Base-by-base conservation (phyloP, 2,113 vertebrate genomes). In the Lagopus leucura region DNA sequence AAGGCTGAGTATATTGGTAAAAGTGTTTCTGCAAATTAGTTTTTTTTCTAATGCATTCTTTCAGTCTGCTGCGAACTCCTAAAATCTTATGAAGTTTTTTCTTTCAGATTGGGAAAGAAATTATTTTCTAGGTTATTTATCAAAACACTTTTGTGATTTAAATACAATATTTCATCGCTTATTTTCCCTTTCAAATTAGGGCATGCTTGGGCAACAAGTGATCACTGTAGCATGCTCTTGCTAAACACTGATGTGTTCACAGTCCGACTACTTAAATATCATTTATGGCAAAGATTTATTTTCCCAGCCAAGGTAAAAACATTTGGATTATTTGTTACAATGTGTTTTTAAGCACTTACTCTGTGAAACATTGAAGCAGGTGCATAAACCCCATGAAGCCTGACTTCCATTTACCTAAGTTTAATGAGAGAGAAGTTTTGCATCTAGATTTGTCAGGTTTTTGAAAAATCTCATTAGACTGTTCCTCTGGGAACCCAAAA, bases 241-340 rank as follows among this genome's bases (percentile, higher is more conserved):
- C 69, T 90, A 75, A 92, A 88, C 57, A 64, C 88, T 77, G 64
- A 60, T 69, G 27, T 82, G 58, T 89, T 91, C 69, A 8, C 72
- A 77, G 55, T 72, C 57, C 34, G 64, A 94, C 72, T 81, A 64
- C 86, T 86, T 73, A 95, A 93, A 86, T 86, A 78, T 57, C 38
- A 72, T 78, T 94, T 93, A 92, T 61, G n/a, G 52, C 76, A 78
- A 93, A 76, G 80, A 86, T 86, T 90, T 92, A 48, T 93, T 85
- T 91, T 88, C 70, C 55, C 8, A 6, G 81, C 38, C 27, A 60
- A 81, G 69, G 76, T 86, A 76, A 81, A 95, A 95, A 71, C 57
- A 50, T 64, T 83, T 88, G 42, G 47, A 71, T 83, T 84, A 48
- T 73, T 91, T 90, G 88, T 78, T 50, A 74, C 60, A 74, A 91